Base-by-base conservation (phyloP, 2,888 invertebrate genomes). In the Scaptodrosophila latifasciaeformis region DNA sequence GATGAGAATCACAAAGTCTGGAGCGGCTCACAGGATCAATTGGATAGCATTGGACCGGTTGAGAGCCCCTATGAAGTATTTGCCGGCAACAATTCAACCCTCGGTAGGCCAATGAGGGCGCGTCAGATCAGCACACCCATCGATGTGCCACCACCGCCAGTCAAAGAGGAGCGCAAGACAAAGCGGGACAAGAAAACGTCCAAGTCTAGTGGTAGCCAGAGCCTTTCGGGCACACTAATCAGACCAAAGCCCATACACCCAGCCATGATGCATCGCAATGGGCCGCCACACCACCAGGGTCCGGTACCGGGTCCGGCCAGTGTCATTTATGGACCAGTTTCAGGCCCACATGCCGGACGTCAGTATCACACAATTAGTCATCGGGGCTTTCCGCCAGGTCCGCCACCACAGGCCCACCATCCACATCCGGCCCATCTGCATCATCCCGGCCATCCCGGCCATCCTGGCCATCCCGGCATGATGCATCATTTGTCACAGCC, bases 1-100 rank as follows among this genome's bases (percentile, higher is more conserved):
- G 95, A 96, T 81, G 96, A 96, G 86, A 96, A 96, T 84, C 96
- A 96, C 85, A 96, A 96, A 86, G 93, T 96, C 34, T 96, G 96
- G 96, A 93, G 93, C 1, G 94, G 94, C 6, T 91, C 91, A 19
- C 90, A 91, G 24, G 93, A 94, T 83, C 91, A 93, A 52, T 88
- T 93, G 27, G 92, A 88, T 90, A 57, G 76, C 60, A 68, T 81
- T 27, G 81, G 76, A 0, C 91, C 88, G 2, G 87, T 89, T 35
- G 89, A 92, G 75, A 90, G 90, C 62, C 90, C 91, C 10, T 94
- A 94, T 78, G 94, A 94, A 66, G 89, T 91, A 27, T 90, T 89
- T 60, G 87, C 85, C 2, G 86, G 85, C 34, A 84, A 83, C 59
- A 71, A 72, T 27, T 89, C 91, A 74, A 88, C 90, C 64, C 75